phyloP scores from a whole-genome alignment of 35 echinoderm and acorn worm genomes.

The Heliocidaris erythrogramma region DNA sequence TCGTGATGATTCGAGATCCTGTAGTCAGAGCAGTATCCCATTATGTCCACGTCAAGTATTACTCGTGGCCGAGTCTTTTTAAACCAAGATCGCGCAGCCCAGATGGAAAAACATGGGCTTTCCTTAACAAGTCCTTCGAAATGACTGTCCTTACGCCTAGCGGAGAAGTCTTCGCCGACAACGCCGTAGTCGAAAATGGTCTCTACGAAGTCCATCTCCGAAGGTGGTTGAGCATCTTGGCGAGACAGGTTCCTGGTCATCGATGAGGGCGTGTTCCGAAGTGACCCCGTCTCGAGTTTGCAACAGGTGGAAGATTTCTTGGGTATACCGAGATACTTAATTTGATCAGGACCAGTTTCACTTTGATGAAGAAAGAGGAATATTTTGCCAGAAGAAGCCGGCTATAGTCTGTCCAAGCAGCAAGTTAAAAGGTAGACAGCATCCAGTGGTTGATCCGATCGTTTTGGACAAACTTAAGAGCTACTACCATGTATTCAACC shows the following conservation, averaged over 20 bases:
- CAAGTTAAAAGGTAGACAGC: not conserved
- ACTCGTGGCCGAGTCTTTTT: too few relatives aligned
- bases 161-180: too few relatives aligned
- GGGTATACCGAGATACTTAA: not conserved
- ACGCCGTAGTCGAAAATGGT: too few relatives aligned
- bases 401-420: not conserved
- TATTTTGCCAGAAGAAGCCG: not conserved
- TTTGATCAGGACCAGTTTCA: not conserved
- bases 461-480: not conserved
- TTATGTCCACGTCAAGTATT: too few relatives aligned
- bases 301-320: not conserved
- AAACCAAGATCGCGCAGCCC: too few relatives aligned
- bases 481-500: not conserved
- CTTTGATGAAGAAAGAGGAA: not conserved
- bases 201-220: slow-evolving; percentile 32
- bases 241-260: slow-evolving; percentile 38
- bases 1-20: too few relatives aligned
- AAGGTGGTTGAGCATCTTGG: slow-evolving; percentile 47
- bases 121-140: too few relatives aligned
- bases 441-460: not conserved
- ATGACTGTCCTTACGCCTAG: too few relatives aligned
- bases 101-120: too few relatives aligned
- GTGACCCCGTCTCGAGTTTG: slow-evolving; percentile 2
- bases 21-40: too few relatives aligned
- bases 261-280: slow-evolving; percentile 50